Evolutionary conservation across 2,113 vertebrate genomes (phyloP), one percentile per base, ranked within the genome.

Genomic region (Anthoscopus minutus): DNA sequence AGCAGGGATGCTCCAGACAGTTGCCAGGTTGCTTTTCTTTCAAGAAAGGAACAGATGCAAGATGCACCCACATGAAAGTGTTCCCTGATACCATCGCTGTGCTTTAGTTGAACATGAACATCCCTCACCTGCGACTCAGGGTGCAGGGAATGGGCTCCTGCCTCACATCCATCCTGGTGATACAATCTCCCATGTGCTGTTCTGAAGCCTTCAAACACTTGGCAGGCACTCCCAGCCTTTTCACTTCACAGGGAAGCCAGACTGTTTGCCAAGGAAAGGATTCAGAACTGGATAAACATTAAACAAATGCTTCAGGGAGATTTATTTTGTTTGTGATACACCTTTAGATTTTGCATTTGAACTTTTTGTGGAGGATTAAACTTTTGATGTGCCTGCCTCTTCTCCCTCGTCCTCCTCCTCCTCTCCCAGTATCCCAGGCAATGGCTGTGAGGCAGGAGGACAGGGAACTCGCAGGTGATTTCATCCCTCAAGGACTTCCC

Each of bases 241-340:
- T 90, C 92, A 79, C 71, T 96, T 96, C 96, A 93, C 83, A 95
- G 86, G 28, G 37, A 97, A 92, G 61, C 24, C 71, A 73, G 92
- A 90, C 69, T 17, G 6, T 90, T 94, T 95, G 95, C 96, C 96
- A 97, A 96, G 96, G 64, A 81, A 95, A 91, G 82, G 94, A 92
- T 95, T 95, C 81, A 89, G 88, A 93, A 81, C 80, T 84, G 92
- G 91, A 91, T 76, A 96, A 94, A 95, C 94, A 97, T 96, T 62
- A 97, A 95, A 95, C 50, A 95, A 95, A 93, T 89, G 67, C 92
- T 91, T 94, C 69, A 80, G 96, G 91, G 88, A 96, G 79, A 48
- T 93, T 78, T 74, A 74, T 80, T 97, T 96, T 95, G 57, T 96
- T 95, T 94, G 93, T 82, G 83, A 91, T 89, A 82, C 64, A 81